Percentiles rank a stretch among this genome's conserved stretches.
Evolutionary conservation across 2,113 vertebrate genomes (phyloP).

Genomic region (Erythrocercus mccallii): DNA sequence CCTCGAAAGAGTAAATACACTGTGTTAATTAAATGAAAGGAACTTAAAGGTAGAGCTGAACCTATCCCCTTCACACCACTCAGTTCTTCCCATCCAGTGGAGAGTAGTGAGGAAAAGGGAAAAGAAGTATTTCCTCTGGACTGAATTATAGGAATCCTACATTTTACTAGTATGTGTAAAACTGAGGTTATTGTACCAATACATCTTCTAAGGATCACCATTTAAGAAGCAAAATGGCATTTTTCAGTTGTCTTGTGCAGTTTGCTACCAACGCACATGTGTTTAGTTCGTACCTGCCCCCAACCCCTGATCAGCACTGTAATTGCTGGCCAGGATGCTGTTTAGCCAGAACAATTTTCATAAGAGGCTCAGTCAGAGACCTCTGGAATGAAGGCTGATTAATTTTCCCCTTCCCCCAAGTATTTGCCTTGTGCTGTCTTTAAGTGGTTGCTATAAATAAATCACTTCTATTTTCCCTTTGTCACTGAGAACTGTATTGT

Average conservation of each 20-base stretch:
- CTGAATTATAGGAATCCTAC: neutral
- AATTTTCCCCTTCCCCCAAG: slow-evolving; percentile 56
- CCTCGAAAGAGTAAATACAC: neutral
- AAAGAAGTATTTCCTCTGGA: neutral
- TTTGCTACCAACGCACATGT: neutral
- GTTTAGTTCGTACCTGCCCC: neutral
- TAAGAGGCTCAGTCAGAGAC: slow-evolving; percentile 17
- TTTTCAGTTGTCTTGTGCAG: neutral
- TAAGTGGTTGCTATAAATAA: slow-evolving; percentile 75
- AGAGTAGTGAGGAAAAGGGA: neutral
- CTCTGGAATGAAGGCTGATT: slow-evolving; percentile 44
- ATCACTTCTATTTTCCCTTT: slow-evolving; percentile 67
- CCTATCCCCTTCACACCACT: rapidly evolving
- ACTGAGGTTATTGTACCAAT: neutral
- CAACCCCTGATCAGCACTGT: neutral
- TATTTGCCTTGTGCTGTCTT: slow-evolving; percentile 67
- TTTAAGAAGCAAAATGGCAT: neutral
- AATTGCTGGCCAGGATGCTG: neutral
- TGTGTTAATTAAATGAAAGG: neutral
- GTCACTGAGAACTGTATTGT: slow-evolving; percentile 51
- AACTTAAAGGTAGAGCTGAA: neutral
- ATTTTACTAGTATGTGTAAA: neutral
- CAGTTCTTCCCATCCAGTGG: neutral
- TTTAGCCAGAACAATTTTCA: neutral
- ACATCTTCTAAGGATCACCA: neutral